Percentiles rank a stretch among this genome's conserved stretches.
These are phyloP conservation scores for Trissolcus japonicus DNA, from an alignment of 2,888 invertebrate species.

Conservation along the genomic window DNA sequence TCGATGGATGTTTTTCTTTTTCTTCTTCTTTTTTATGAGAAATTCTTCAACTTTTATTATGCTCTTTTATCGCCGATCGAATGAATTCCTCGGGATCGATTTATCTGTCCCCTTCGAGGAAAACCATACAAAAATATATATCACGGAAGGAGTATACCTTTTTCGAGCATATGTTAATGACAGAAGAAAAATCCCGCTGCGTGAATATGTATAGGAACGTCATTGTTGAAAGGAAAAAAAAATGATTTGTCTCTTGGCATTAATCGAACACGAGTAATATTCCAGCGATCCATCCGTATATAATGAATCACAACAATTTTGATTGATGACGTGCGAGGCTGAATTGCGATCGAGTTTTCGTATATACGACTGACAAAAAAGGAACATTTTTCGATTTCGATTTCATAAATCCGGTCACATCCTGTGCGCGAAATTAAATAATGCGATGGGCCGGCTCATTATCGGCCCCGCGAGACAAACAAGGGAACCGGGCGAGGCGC, in stretches of 20 bases:
- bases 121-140: conserved; percentile 10
- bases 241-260: not conserved
- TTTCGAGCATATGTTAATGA: conserved; percentile 18
- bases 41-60: conserved; percentile 7
- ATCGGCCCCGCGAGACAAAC: conserved; percentile 49
- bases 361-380: no score
- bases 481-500: conserved; percentile 49
- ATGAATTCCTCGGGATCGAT: not conserved
- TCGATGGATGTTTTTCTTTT: no score
- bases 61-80: not conserved
- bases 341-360: no score
- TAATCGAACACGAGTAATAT: not conserved
- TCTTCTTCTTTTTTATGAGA: no score
- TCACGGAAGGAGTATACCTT: conserved; percentile 15
- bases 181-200: conserved; percentile 20
- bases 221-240: conserved; percentile 12
- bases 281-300: no score
- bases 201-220: conserved; percentile 10
- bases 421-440: conserved; percentile 60
- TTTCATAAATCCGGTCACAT: conserved; percentile 44
- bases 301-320: no score
- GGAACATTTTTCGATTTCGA: not conserved
- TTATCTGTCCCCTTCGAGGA: conserved; percentile 13
- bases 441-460: conserved; percentile 67
- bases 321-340: no score